phyloP scores from a whole-genome alignment of 2,797 vertebrate genomes.

The Premnoplex brunnescens region DNA sequence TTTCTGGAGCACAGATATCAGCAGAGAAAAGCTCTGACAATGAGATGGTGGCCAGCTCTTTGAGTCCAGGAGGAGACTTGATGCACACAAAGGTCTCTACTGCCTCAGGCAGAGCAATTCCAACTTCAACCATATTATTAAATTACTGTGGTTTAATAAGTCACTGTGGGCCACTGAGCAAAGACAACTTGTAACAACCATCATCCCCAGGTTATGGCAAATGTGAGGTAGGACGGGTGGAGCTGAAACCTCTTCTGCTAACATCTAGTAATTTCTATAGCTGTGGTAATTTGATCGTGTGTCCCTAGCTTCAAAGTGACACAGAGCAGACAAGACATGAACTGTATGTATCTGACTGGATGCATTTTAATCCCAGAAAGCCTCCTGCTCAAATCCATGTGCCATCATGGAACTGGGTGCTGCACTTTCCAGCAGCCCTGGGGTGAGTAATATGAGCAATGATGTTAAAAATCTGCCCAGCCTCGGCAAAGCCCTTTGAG shows the following conservation, averaged over 20 bases:
- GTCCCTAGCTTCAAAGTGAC: not conserved
- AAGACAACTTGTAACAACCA: not conserved
- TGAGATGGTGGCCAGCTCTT: not conserved
- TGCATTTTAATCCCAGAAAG: not conserved
- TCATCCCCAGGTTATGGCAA: not conserved
- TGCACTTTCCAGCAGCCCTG: not conserved
- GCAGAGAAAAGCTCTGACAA: not conserved
- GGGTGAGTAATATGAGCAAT: rapidly evolving
- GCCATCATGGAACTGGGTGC: not conserved
- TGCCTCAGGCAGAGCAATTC: not conserved
- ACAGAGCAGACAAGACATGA: not conserved
- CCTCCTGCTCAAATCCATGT: not conserved
- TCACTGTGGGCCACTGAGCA: not conserved
- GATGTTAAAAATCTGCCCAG: not conserved
- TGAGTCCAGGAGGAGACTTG: not conserved
- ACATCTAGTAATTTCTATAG: not conserved
- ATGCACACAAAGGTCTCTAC: not conserved
- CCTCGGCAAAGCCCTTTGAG: not conserved
- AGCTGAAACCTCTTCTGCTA: not conserved
- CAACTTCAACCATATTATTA: not conserved
- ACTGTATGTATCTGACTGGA: not conserved
- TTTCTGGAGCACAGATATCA: not conserved
- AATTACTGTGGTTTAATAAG: not conserved
- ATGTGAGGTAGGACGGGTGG: not conserved
- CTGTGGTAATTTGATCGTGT: not conserved